Percentiles rank a stretch among this genome's conserved stretches.
Conservation (phyloP, 2,888 invertebrate genomes). For the Oeneis ivallda region DNA sequence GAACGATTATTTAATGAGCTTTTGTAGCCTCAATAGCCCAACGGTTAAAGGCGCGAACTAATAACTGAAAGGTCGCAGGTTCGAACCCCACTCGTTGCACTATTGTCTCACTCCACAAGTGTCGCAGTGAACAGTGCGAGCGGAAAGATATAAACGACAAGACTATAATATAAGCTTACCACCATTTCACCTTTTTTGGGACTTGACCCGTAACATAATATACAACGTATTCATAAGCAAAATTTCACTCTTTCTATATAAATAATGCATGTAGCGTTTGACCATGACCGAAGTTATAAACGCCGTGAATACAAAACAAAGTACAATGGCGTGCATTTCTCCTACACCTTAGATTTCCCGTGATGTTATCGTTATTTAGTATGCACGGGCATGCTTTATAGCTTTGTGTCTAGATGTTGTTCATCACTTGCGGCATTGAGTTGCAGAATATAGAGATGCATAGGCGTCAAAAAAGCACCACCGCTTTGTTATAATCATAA, state of each 20-base stretch:
- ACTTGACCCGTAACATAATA: neutral
- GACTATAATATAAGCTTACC: too few relatives aligned
- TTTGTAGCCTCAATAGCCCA: too few relatives aligned
- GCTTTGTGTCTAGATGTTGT: slow-evolving; percentile 11
- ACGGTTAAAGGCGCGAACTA: too few relatives aligned
- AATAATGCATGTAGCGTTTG: slow-evolving; percentile 67
- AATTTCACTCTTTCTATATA: slow-evolving; percentile 74
- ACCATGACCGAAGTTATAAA: slow-evolving; percentile 57
- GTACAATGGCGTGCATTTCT: slow-evolving; percentile 60
- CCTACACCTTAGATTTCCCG: slow-evolving; percentile 51
- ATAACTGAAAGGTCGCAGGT: too few relatives aligned
- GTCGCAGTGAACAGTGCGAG: too few relatives aligned
- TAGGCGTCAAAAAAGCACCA: neutral
- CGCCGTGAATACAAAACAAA: slow-evolving; percentile 57
- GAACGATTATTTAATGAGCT: too few relatives aligned
- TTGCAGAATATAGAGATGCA: neutral
- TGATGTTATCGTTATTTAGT: slow-evolving; percentile 33
- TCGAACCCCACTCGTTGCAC: too few relatives aligned
- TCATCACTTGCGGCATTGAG: neutral
- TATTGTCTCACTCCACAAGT: too few relatives aligned
- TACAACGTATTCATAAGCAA: slow-evolving; percentile 47
- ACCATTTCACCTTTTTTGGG: too few relatives aligned
- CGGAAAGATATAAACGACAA: too few relatives aligned
- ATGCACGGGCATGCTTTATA: slow-evolving; percentile 26
- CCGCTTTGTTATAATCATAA: too few relatives aligned